Base-by-base conservation (phyloP, 2,888 invertebrate species). In the Diogma glabrata region DNA sequence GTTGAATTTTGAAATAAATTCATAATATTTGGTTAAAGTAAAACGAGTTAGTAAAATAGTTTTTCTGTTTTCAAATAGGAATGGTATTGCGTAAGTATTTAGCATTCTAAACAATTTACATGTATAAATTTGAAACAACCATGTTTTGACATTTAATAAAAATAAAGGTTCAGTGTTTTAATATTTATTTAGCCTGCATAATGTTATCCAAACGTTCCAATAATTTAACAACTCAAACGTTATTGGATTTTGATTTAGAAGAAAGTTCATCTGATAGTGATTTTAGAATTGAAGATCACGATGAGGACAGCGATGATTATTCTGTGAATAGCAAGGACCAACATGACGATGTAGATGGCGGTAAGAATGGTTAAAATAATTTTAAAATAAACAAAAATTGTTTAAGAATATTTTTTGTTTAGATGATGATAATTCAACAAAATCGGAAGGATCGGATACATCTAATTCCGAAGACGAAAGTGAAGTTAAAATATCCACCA, bases 261-360 rank as follows among this genome's bases (percentile, higher is more conserved):
- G 91, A 87, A 53, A 92, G 92, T 65, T 91, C 91, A 1, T 92
- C 94, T 65, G 94, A 94, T 69, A 93, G 92, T 54, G 94, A 94
- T 71, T 94, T 93, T 70, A 80, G 92, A 51, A 89, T 90, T 53
- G 89, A 89, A 66, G 88, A 88, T 66, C 87, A 87, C 62, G 78
- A 79, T 51, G 23, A 20, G 22, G 82, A 82, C 57, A 86, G 85
- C 55, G 87, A 85, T 64, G 62, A 67, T 22, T 48, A 48, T 33
- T 33, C 30, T 20, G 48, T 48, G 40, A 62, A 60, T 9, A 60
- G 55, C 46, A 63, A 62, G 50, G 63, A 63, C 28, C 60, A 60
- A 49, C 61, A 62, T 24, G 60, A 61, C 40, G 59, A 59, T 49
- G 60, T 59, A 7, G 60, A 56, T 2, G n/a, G n/a, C n/a, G n/a